phyloP scores from a whole-genome alignment of 2,113 vertebrate species.

The Capreolus pygargus region DNA sequence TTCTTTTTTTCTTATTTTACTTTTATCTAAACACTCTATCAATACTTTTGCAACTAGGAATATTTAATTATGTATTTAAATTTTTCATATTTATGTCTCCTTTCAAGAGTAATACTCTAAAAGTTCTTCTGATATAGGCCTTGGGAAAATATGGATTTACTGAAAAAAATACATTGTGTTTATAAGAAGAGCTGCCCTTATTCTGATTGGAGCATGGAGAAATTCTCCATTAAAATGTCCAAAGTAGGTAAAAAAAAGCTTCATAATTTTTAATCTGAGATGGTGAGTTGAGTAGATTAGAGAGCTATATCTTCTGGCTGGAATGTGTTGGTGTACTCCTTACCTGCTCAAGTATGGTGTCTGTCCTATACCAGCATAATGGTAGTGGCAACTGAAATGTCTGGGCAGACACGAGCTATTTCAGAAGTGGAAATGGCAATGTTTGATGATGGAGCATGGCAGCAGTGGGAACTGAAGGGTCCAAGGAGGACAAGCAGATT shows the following conservation, averaged over 20 bases:
- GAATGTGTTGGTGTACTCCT: not conserved
- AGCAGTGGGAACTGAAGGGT: not conserved
- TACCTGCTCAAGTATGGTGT: not conserved
- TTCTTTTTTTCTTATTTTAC: not conserved
- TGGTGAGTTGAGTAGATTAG: not conserved
- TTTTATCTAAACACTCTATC: not conserved
- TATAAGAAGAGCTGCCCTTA: not conserved
- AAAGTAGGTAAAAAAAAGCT: not conserved
- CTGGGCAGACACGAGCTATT: not conserved
- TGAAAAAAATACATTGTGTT: not conserved
- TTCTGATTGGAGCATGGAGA: not conserved
- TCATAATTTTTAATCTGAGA: not conserved
- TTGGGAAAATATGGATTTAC: not conserved
- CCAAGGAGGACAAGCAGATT: not conserved
- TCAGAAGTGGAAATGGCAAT: not conserved
- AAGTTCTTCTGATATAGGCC: not conserved
- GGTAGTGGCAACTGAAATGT: not conserved
- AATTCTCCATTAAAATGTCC: not conserved
- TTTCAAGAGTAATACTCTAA: not conserved
- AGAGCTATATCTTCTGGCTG: not conserved
- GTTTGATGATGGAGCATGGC: not conserved
- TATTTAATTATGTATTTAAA: not conserved
- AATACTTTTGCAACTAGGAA: not conserved
- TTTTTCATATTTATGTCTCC: not conserved
- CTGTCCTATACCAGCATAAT: not conserved